Conservation (phyloP, 2,797 vertebrate genomes). For the Garrulus glandarius region DNA sequence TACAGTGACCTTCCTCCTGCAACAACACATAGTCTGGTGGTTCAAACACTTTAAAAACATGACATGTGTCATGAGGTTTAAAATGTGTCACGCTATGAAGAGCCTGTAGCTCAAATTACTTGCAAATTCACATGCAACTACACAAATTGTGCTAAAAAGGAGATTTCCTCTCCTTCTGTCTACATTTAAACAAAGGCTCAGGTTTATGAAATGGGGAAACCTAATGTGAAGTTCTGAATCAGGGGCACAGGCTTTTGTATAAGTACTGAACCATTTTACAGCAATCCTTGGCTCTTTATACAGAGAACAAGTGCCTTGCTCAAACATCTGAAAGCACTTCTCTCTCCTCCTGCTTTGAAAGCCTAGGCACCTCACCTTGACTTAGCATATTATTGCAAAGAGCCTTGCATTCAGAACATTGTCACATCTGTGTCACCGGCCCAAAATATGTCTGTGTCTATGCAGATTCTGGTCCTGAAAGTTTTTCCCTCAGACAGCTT, state of each 20-base stretch:
- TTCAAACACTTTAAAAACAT: not conserved
- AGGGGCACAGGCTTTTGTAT: not conserved
- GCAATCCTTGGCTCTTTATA: not conserved
- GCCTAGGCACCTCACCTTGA: not conserved
- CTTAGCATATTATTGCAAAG: not conserved
- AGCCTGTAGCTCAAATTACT: not conserved
- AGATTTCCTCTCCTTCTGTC: not conserved
- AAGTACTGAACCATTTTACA: not conserved
- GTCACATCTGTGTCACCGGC: not conserved
- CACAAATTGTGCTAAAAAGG: not conserved
- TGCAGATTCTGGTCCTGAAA: not conserved
- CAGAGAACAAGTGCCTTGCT: not conserved
- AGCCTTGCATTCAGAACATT: not conserved
- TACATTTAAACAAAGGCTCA: not conserved
- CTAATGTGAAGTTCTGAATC: not conserved
- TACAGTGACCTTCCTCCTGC: not conserved
- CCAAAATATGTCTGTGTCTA: not conserved
- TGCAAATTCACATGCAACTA: not conserved
- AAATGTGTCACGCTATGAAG: not conserved
- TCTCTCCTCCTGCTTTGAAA: not conserved
- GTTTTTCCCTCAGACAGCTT: not conserved
- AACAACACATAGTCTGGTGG: not conserved
- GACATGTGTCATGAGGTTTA: not conserved
- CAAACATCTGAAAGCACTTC: not conserved
- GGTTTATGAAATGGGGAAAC: not conserved